Base-by-base conservation (phyloP, 1,140 invertebrate genomes). In the Epicauta chinensis region DNA sequence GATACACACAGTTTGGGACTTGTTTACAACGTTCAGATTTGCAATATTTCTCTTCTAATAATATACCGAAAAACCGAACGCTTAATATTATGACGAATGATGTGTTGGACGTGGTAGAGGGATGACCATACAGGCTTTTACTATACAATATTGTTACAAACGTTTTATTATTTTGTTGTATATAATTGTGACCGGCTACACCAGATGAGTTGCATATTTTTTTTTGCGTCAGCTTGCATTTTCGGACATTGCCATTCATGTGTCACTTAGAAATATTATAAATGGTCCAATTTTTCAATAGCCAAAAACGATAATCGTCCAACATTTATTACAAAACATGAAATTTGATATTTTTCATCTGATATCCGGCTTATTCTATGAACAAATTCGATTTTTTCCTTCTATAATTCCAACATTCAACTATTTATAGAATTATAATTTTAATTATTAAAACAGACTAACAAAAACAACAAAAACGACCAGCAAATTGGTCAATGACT, bases 241-340 rank as follows among this genome's bases (percentile, higher is more conserved):
- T 50, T 60, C 55, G 58, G 60, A 60, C 58, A 58, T 54, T 41
- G 2, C 51, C 51, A 58, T 58, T 51, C 58, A 62, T 50, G 45
- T 60, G 60, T 62, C 60, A 62, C 60, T 60, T 60, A 60, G 52
- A 53, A 59, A 62, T 60, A 60, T 60, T 62, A 60, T 60, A 62
- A 60, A 62, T 62, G 60, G 55, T 62, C 51, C 52, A 60, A 52
- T 52, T 52, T 44, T 34, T 12, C 23, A 7, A 5, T 51, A 31
- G 32, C 38, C 13, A 15, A 47, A 32, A 47, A 47, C 38, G 14
- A 47, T 47, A 47, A 47, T 51, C 48, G 48, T n/a, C 39, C 13
- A n/a, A 16, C 23, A 5, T 23, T 23, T 23, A 23, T 23, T 23
- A 23, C 23, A 23, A 41, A 50, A 16, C 40, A 30, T 36, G 40